These are phyloP conservation scores for Taenioides sp. DNA, from an alignment of 2,797 vertebrate species.

Conservation along the genomic window DNA sequence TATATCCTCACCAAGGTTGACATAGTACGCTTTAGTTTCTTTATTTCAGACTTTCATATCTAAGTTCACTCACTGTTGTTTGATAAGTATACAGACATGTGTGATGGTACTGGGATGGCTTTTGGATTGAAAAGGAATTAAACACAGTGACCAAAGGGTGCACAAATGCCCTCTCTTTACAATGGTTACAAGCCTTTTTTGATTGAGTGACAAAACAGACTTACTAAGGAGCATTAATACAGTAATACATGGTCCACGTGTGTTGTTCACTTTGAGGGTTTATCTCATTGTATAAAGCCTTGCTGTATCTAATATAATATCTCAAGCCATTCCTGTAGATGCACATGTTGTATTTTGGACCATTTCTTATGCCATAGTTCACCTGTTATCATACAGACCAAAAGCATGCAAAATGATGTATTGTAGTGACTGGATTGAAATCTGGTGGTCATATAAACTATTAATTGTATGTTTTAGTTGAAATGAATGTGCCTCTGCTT, in stretches of 20 bases:
- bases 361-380: conserved; percentile 78
- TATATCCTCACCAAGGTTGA: conserved; percentile 74
- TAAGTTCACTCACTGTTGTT: conserved; percentile 27
- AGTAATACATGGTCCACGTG: conserved; percentile 67
- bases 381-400: conserved; percentile 74
- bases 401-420: conserved; percentile 75
- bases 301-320: conserved; percentile 68
- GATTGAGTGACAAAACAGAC: conserved; percentile 71
- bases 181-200: conserved; percentile 77
- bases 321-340: conserved; percentile 73
- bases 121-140: conserved; percentile 63
- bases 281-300: conserved; percentile 68
- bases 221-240: conserved; percentile 65
- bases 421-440: conserved; percentile 76
- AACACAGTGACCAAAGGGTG: conserved; percentile 67
- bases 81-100: conserved; percentile 37
- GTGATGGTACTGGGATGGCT: conserved; percentile 64
- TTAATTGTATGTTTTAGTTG: conserved; percentile 77
- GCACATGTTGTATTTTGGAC: conserved; percentile 70
- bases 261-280: conserved; percentile 61
- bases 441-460: conserved; percentile 76
- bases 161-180: conserved; percentile 31
- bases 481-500: conserved; percentile 81
- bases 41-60: conserved; percentile 57
- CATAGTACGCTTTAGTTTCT: conserved; percentile 52